These are phyloP conservation scores for Conistra vaccinii DNA, from an alignment of 2,888 invertebrate species.

Conservation along the genomic window DNA sequence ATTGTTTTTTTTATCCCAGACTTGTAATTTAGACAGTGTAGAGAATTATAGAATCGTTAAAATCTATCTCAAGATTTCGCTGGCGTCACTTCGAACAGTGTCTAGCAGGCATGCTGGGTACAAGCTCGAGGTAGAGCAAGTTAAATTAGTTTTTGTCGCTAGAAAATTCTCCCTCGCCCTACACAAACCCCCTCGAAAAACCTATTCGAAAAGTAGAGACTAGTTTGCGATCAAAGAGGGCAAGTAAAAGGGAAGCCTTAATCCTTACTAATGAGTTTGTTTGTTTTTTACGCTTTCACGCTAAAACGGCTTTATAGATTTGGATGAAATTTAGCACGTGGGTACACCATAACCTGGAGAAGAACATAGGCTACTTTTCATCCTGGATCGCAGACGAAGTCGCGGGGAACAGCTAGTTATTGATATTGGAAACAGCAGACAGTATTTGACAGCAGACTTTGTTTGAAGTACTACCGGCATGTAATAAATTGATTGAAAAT, in stretches of 20 bases:
- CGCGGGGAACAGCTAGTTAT: not conserved
- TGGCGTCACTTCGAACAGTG: not conserved
- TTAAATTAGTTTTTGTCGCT: conserved; percentile 14
- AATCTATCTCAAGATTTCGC: conserved; percentile 31
- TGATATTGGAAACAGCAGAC: not conserved
- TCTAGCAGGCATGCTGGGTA: not conserved
- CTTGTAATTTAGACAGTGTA: not conserved
- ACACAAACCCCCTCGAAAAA: not conserved
- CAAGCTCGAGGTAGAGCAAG: not conserved
- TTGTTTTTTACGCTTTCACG: too few relatives aligned
- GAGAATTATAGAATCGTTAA: not conserved
- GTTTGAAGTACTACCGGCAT: conserved; percentile 6
- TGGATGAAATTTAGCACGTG: too few relatives aligned
- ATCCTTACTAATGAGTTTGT: not conserved
- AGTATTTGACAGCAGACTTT: not conserved
- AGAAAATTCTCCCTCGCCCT: not conserved
- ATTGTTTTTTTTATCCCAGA: too few relatives aligned
- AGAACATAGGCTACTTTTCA: too few relatives aligned
- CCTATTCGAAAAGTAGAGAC: not conserved
- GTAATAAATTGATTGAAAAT: not conserved
- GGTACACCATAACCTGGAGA: too few relatives aligned
- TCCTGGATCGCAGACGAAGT: too few relatives aligned
- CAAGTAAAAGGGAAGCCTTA: not conserved
- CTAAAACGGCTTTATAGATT: too few relatives aligned
- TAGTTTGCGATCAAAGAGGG: conserved; percentile 23